These are phyloP conservation scores for Pelobates cultripes DNA, from an alignment of 2,797 vertebrate species.

Conservation along the genomic window DNA sequence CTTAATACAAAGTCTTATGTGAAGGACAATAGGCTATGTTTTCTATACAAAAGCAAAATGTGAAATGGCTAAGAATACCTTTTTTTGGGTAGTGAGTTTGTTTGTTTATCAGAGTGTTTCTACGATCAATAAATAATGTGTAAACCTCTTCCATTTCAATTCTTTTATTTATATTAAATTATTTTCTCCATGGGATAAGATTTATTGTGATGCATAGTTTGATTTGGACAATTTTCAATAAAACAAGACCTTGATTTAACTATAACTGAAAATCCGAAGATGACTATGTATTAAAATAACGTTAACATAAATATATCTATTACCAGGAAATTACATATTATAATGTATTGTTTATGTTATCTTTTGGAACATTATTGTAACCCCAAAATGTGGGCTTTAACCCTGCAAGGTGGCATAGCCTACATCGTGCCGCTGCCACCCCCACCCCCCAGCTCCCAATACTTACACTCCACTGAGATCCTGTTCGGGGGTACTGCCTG, in stretches of 20 bases:
- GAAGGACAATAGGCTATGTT: background rate
- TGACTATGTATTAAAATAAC: too few species aligned
- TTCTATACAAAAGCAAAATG: background rate
- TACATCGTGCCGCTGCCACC: too few species aligned
- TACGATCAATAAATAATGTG: background rate
- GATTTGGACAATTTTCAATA: background rate
- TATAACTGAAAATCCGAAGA: background rate
- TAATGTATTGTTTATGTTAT: too few species aligned
- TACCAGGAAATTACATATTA: too few species aligned
- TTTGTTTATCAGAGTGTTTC: background rate
- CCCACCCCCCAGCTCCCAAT: too few species aligned
- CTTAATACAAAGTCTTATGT: background rate
- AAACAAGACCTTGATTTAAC: background rate
- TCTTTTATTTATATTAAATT: background rate
- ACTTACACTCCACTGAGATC: too few species aligned
- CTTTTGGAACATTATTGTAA: too few species aligned
- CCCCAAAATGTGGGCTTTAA: too few species aligned
- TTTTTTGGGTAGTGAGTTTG: background rate
- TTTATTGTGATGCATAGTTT: background rate
- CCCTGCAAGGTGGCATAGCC: too few species aligned
- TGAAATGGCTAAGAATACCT: background rate
- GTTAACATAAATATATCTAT: too few species aligned
- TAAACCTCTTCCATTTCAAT: background rate
- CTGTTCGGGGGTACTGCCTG: too few species aligned
- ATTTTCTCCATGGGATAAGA: background rate